Conservation (phyloP, 2,888 invertebrate species). For the Oasisia sp. region DNA sequence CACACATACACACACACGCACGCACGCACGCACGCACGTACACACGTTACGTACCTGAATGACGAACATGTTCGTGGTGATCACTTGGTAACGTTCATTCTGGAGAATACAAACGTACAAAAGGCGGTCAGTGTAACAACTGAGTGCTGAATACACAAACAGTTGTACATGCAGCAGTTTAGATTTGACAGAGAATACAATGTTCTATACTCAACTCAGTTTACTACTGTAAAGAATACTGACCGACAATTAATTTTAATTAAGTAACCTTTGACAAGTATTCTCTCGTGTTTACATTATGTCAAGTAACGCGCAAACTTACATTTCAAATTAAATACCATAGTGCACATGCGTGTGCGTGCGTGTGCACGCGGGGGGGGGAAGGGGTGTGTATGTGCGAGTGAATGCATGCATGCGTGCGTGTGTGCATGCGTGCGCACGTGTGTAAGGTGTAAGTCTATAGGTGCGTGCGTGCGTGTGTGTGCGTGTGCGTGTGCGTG, state of each 20-base stretch:
- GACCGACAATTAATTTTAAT: too few species aligned
- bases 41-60: not conserved
- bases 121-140: not conserved
- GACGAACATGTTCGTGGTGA: conserved; percentile 42
- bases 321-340: too few species aligned
- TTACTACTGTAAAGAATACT: too few species aligned
- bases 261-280: too few species aligned
- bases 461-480: not conserved
- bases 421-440: not conserved
- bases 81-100: conserved; percentile 44
- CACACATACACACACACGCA: conserved; percentile 54
- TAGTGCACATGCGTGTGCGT: too few species aligned
- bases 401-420: not conserved
- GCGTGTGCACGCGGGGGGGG: not conserved
- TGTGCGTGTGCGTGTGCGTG: too few species aligned
- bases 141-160: not conserved
- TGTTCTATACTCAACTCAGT: not conserved
- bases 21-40: too few species aligned
- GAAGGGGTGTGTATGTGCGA: not conserved
- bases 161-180: not conserved
- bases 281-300: too few species aligned
- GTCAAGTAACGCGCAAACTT: too few species aligned
- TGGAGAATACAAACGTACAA: conserved; percentile 25
- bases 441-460: too few species aligned
- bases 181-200: not conserved